These are phyloP conservation scores for Erebia aethiops DNA, from an alignment of 2,888 invertebrate species.

Conservation along the genomic window DNA sequence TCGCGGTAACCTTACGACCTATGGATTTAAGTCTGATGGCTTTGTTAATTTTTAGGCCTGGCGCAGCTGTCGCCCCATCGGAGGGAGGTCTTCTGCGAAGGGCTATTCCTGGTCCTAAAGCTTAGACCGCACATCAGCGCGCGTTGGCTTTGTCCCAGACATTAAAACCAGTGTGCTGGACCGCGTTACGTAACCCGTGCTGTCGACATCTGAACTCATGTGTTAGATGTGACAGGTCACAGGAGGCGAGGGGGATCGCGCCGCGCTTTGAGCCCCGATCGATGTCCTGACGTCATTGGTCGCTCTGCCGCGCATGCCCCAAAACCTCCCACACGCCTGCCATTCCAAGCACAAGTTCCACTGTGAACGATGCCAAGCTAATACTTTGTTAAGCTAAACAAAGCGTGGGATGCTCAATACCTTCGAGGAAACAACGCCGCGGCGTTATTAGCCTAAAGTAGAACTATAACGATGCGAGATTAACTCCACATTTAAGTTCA, in stretches of 20 bases:
- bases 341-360: slow-evolving; percentile 14
- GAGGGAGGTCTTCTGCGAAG: slow-evolving; percentile 97
- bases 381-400: neutral
- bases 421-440: no score
- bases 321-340: slow-evolving; percentile 43
- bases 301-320: slow-evolving; percentile 44
- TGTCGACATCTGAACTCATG: slow-evolving; percentile 55
- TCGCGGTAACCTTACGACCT: slow-evolving; percentile 35
- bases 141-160: slow-evolving; percentile 63
- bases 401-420: no score
- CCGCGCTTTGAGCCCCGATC: slow-evolving; percentile 57
- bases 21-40: slow-evolving; percentile 18
- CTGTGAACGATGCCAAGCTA: neutral
- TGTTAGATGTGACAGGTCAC: slow-evolving; percentile 58
- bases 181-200: slow-evolving; percentile 65
- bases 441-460: no score
- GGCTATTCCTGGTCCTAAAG: slow-evolving; percentile 97
- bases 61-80: slow-evolving; percentile 97
- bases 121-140: slow-evolving; percentile 97
- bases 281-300: slow-evolving; percentile 75
- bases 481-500: no score
- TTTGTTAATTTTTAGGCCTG: slow-evolving; percentile 36
- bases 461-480: no score
- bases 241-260: slow-evolving; percentile 45
- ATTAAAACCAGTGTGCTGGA: slow-evolving; percentile 49